Conservation (phyloP, 2,888 invertebrate genomes). For the Nemotelus nigrinus region DNA sequence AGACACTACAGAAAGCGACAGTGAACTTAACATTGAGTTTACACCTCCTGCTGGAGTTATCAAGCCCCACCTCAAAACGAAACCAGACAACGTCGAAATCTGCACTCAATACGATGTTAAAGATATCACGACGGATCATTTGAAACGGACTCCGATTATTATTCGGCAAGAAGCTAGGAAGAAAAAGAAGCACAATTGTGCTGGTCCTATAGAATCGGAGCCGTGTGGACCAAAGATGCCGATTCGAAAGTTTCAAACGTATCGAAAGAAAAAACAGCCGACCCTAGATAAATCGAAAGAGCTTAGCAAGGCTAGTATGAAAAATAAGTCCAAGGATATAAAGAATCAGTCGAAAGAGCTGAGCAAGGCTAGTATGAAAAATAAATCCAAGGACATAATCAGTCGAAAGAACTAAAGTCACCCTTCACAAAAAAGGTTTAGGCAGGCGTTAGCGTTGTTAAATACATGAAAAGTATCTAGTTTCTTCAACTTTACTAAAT, state of each 20-base stretch:
- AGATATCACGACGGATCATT: neutral
- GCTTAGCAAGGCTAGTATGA: too few relatives aligned
- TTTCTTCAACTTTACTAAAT: too few relatives aligned
- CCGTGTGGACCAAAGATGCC: neutral
- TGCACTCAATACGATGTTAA: slow-evolving; percentile 69
- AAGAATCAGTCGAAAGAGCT: too few relatives aligned
- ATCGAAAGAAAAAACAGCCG: too few relatives aligned
- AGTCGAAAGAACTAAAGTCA: too few relatives aligned
- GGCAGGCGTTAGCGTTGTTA: too few relatives aligned
- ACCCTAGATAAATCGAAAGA: too few relatives aligned
- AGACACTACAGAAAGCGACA: slow-evolving; percentile 66
- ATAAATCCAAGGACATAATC: too few relatives aligned
- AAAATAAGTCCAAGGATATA: too few relatives aligned
- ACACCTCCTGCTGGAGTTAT: slow-evolving; percentile 77
- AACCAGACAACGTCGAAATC: slow-evolving; percentile 67
- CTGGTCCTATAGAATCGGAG: neutral
- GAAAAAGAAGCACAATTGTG: slow-evolving; percentile 14
- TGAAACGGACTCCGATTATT: neutral
- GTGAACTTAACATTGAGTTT: slow-evolving; percentile 76
- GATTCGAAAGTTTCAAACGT: neutral
- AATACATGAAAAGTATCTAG: too few relatives aligned
- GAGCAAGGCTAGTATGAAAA: too few relatives aligned
- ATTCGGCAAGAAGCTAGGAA: neutral
- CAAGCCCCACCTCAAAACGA: slow-evolving; percentile 68
- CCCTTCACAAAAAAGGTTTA: too few relatives aligned